Conservation (phyloP, 2,888 invertebrate genomes). For the Anticlea derivata region DNA sequence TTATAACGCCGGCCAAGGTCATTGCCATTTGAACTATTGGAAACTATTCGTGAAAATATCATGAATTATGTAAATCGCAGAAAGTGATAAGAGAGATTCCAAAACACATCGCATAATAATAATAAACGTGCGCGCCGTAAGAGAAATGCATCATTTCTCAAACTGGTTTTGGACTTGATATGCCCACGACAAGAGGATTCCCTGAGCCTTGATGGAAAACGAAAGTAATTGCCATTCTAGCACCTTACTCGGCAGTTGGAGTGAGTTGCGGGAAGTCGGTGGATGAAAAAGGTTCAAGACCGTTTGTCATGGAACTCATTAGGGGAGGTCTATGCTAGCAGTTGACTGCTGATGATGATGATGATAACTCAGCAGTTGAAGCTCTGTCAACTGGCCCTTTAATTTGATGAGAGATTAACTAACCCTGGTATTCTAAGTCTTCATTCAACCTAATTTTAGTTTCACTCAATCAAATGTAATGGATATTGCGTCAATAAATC, state of each 20-base stretch:
- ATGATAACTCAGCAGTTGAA: too few species aligned
- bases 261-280: too few species aligned
- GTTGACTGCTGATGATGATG: too few species aligned
- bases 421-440: too few species aligned
- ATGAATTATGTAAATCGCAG: slow-evolving; percentile 29
- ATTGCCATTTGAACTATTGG: slow-evolving; percentile 1
- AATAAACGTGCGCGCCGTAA: slow-evolving; percentile 4
- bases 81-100: slow-evolving; percentile 19
- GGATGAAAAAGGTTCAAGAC: too few species aligned
- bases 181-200: neutral
- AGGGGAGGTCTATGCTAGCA: too few species aligned
- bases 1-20: slow-evolving; percentile 5
- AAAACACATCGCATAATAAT: slow-evolving; percentile 9
- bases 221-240: neutral
- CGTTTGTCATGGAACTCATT: too few species aligned
- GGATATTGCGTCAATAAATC: too few species aligned
- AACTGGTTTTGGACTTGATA: slow-evolving; percentile 10
- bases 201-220: neutral
- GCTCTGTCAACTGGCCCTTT: too few species aligned
- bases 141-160: slow-evolving; percentile 21
- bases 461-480: too few species aligned
- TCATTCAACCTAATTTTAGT: too few species aligned
- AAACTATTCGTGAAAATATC: slow-evolving; percentile 26
- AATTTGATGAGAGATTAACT: too few species aligned
- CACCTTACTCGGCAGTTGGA: neutral